Base-by-base conservation (phyloP, 2,113 vertebrate species). In the Pampusana beccarii region DNA sequence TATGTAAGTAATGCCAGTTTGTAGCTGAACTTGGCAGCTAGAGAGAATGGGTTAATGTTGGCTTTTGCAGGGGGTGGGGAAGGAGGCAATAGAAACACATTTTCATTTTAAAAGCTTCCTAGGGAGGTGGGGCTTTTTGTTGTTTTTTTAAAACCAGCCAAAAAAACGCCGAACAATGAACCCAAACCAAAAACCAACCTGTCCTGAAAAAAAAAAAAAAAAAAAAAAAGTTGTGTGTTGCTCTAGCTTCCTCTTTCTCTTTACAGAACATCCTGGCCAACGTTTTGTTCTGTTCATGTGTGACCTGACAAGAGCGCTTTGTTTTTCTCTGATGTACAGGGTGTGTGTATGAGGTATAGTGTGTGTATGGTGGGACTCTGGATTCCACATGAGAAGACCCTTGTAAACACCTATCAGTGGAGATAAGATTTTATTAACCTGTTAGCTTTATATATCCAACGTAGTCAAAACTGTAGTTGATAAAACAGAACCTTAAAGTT, bases 291-390 rank as follows among this genome's bases (percentile, higher is more conserved):
- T 62, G 4, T 38, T 36, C 4, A 1, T 31, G 5, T 69, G 19
- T 65, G 25, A 61, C 20, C 29, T 69, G 33, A 53, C 25, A 54
- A 15, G 66, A 65, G 44, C 4, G 4, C 14, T 69, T 6, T 4
- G 9, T 2, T 53, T 17, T 60, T 67, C 60, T 67, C 24, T 86
- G 34, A 8, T 29, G 10, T 56, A 28, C 0, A 0, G 50, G 2
- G 18, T 29, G 14, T 16, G 26, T 73, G 14, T 5, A 14, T 31
- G 36, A 57, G 11, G 28, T 44, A 46, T 6, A 9, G 13, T 7
- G 11, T 19, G 3, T 3, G 2, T 44, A 4, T 21, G 18, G 5
- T 0, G 0, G 16, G 28, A 54, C 16, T 78, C n/a, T 65, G 25
- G 19, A 38, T 66, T 80, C 51, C 24, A 54, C 31, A 33, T 80